Percentiles rank a stretch among this genome's conserved stretches.
Conservation (phyloP, 2,797 vertebrate species). For the Clarias laeviceps region DNA sequence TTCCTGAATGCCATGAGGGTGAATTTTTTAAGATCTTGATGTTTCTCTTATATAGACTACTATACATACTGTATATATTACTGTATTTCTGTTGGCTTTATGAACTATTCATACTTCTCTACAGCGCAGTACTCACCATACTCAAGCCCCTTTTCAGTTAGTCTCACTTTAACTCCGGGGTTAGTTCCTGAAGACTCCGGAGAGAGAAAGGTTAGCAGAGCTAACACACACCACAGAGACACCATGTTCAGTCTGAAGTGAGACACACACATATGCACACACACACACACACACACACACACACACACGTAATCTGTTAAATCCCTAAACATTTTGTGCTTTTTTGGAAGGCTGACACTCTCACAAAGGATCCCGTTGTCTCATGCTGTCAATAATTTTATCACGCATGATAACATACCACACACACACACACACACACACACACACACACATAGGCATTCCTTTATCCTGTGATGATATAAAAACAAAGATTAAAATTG, state of each 20-base stretch:
- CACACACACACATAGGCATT: not conserved
- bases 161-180: constrained; percentile 71
- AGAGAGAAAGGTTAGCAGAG: constrained; percentile 60
- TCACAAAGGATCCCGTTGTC: not conserved
- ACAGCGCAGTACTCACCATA: constrained; percentile 66
- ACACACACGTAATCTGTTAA: constrained; percentile 38
- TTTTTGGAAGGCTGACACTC: constrained; percentile 18
- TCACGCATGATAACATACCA: constrained; percentile 4
- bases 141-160: constrained; percentile 76
- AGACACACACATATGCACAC: constrained; percentile 25
- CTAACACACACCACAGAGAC: constrained; percentile 59
- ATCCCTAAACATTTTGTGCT: constrained; percentile 10
- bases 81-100: not conserved
- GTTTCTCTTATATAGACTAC: not conserved
- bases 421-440: constrained; percentile 16
- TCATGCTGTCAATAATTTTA: not conserved
- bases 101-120: not conserved
- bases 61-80: not conserved
- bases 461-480: not conserved
- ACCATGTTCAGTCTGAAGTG: constrained; percentile 59
- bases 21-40: not conserved
- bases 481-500: not conserved
- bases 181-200: constrained; percentile 53
- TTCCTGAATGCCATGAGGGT: not conserved
- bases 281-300: constrained; percentile 76